Percentiles rank a stretch among this genome's conserved stretches.
phyloP scores from a whole-genome alignment of 2,113 vertebrate species.

The Macrotus californicus region DNA sequence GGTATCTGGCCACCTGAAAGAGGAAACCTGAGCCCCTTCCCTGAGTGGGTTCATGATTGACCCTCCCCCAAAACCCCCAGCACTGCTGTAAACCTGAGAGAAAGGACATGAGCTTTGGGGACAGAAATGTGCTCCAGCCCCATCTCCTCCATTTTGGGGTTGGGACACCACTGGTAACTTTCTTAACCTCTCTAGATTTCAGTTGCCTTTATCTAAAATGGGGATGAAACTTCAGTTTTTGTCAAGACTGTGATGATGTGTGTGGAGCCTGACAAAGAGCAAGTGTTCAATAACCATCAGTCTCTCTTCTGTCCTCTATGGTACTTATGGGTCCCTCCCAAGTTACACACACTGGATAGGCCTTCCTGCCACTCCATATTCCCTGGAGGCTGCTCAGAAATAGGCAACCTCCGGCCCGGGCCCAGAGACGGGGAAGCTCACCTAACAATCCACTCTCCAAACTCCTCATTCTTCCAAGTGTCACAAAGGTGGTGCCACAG shows the following conservation, averaged over 20 bases:
- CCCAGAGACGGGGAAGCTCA: background rate
- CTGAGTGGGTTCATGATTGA: background rate
- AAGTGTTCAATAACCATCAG: background rate
- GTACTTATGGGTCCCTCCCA: background rate
- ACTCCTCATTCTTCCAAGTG: background rate
- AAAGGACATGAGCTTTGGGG: background rate
- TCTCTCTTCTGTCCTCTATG: background rate
- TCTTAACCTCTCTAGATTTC: background rate
- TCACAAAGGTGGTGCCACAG: background rate
- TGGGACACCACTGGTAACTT: background rate
- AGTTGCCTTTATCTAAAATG: background rate
- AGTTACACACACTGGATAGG: background rate
- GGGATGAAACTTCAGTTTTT: background rate
- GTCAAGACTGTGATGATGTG: background rate
- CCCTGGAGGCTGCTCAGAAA: background rate
- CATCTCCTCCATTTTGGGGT: background rate
- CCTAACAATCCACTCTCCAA: background rate
- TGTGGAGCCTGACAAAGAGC: background rate
- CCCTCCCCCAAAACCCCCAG: background rate
- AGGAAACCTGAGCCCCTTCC: background rate
- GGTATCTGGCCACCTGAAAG: background rate
- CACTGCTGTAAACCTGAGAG: background rate
- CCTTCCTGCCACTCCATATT: background rate
- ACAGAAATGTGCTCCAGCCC: background rate
- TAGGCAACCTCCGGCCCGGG: background rate